Conservation (phyloP, 2,797 vertebrate genomes). For the Mastacembelus armatus region DNA sequence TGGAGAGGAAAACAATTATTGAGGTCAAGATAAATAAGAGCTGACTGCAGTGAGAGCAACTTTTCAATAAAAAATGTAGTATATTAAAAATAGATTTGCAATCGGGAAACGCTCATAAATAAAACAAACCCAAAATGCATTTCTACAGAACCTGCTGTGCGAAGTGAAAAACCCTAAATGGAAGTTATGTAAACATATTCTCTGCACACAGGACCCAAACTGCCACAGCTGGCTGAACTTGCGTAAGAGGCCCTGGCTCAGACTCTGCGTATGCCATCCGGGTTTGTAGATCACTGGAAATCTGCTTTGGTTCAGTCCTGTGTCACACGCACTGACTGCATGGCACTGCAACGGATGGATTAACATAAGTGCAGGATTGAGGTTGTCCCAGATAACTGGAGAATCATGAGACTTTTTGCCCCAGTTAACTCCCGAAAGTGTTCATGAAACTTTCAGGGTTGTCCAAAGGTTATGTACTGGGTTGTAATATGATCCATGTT, state of each 20-base stretch:
- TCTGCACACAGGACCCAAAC: conserved; percentile 61
- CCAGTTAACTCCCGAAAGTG: conserved; percentile 52
- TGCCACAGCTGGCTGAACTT: conserved; percentile 80
- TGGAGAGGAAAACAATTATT: not conserved
- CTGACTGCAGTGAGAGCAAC: not conserved
- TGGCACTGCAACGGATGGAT: conserved; percentile 66
- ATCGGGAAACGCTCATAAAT: conserved; percentile 14
- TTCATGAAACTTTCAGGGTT: conserved; percentile 44
- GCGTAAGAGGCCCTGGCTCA: conserved; percentile 76
- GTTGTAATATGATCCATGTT: conserved; percentile 5
- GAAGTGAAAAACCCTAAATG: conserved; percentile 53
- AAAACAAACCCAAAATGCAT: conserved; percentile 11
- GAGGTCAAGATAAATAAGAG: not conserved
- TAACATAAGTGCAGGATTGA: conserved; percentile 75
- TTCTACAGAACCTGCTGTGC: conserved; percentile 51
- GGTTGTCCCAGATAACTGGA: conserved; percentile 73
- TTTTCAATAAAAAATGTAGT: not conserved
- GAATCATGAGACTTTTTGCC: conserved; percentile 56
- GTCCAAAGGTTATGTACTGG: conserved; percentile 34
- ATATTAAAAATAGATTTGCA: not conserved
- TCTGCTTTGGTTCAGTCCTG: conserved; percentile 72
- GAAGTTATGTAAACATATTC: conserved; percentile 78
- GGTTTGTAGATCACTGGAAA: conserved; percentile 74
- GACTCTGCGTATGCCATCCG: conserved; percentile 59
- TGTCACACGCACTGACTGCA: conserved; percentile 66